These are phyloP conservation scores for Chrysodeixis includens DNA, from an alignment of 2,888 invertebrate genomes.

Conservation along the genomic window DNA sequence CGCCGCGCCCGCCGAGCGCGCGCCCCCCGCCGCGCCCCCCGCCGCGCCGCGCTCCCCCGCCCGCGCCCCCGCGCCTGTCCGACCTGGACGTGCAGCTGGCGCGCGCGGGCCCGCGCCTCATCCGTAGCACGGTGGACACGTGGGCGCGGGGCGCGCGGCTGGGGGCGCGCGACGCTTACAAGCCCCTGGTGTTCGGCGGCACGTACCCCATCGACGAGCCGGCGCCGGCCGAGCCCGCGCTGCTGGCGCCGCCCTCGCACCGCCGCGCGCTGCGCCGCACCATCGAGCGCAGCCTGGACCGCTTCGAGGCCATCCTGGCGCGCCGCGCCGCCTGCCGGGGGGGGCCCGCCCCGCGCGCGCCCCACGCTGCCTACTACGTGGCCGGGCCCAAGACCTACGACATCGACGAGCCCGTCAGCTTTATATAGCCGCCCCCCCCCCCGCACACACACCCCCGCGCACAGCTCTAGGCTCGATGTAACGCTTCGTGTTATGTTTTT, in stretches of 20 bases:
- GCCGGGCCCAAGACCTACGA: conserved; percentile 88
- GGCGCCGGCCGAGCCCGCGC: conserved; percentile 50
- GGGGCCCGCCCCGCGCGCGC: conserved; percentile 41
- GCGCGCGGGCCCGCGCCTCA: conserved; percentile 72
- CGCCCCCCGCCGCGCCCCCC: conserved; percentile 45
- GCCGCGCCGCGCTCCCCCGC: conserved; percentile 49
- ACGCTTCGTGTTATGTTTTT: conserved; percentile 30
- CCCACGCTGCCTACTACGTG: conserved; percentile 69
- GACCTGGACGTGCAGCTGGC: conserved; percentile 72
- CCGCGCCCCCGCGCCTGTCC: conserved; percentile 54
- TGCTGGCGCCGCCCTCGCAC: conserved; percentile 45
- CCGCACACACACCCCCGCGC: conserved; percentile 5
- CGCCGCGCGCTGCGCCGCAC: conserved; percentile 71
- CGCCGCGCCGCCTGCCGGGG: conserved; percentile 57
- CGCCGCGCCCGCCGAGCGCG: conserved; percentile 37
- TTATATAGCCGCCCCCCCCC: conserved; percentile 45
- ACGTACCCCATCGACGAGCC: conserved; percentile 96
- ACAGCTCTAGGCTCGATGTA: background rate
- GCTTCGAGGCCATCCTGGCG: conserved; percentile 78
- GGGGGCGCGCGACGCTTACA: conserved; percentile 78
- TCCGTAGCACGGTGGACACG: conserved; percentile 79
- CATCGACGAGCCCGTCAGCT: conserved; percentile 88
- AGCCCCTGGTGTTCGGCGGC: conserved; percentile 94
- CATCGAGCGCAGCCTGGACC: conserved; percentile 85
- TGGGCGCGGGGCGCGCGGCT: too few relatives aligned